Conservation (phyloP, 2,797 vertebrate genomes). For the Lepilemur ruficaudatus region DNA sequence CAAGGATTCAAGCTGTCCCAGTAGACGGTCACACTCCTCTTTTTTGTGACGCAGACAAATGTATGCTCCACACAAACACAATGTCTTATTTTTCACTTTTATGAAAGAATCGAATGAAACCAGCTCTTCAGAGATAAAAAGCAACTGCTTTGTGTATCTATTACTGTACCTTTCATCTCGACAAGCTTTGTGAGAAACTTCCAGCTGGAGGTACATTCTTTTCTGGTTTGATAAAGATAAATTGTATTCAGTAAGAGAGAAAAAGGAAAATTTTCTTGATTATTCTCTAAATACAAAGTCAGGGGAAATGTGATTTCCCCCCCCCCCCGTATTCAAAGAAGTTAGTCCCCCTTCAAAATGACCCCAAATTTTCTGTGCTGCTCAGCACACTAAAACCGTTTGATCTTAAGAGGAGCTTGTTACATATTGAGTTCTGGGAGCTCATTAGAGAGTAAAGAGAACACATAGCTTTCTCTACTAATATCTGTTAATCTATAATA, state of each 20-base stretch:
- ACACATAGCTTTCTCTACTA: neutral
- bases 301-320: constrained; percentile 6
- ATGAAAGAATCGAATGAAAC: constrained; percentile 63
- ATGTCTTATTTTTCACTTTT: constrained; percentile 67
- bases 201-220: constrained; percentile 56
- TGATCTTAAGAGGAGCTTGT: constrained; percentile 41
- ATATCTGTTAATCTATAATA: neutral
- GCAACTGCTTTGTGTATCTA: constrained; percentile 61
- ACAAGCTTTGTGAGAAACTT: constrained; percentile 68
- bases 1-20: neutral
- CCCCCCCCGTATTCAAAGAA: neutral
- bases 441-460: constrained; percentile 11
- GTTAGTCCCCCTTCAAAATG: constrained; percentile 11
- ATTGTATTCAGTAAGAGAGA: constrained; percentile 59
- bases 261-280: constrained; percentile 65
- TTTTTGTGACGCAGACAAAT: constrained; percentile 52
- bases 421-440: neutral
- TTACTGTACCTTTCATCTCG: constrained; percentile 71
- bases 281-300: constrained; percentile 70
- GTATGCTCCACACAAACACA: constrained; percentile 59
- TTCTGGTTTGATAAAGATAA: constrained; percentile 72
- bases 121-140: constrained; percentile 67
- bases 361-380: constrained; percentile 42
- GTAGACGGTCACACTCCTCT: neutral
- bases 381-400: constrained; percentile 1